Percentiles rank a stretch among this genome's conserved stretches.
Conservation (phyloP, 2,888 invertebrate genomes). For the Tubulanus polymorphus region DNA sequence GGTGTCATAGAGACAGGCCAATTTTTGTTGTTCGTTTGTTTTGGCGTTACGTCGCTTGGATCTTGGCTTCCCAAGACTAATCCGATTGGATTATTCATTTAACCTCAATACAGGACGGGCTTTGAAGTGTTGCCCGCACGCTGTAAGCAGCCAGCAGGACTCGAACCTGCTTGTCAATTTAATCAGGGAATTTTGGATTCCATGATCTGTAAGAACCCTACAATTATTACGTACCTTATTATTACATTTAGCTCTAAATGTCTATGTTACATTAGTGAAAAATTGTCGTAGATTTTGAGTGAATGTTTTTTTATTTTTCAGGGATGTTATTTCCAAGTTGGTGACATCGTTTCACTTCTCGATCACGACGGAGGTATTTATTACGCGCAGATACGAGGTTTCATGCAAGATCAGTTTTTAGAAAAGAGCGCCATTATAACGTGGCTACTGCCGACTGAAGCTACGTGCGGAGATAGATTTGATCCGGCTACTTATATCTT, state of each 20-base stretch:
- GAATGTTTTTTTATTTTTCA: constrained; percentile 23
- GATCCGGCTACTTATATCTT: constrained; percentile 85
- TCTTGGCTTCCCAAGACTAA: too few relatives aligned
- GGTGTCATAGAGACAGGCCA: too few relatives aligned
- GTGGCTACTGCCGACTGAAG: constrained; percentile 83
- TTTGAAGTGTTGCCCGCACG: too few relatives aligned
- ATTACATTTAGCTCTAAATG: too few relatives aligned
- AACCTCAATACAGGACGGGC: too few relatives aligned
- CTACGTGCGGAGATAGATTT: constrained; percentile 73
- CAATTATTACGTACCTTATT: too few relatives aligned
- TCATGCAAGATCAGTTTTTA: constrained; percentile 86
- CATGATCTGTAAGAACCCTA: not conserved
- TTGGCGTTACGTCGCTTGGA: too few relatives aligned
- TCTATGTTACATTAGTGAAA: not conserved
- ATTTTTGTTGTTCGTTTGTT: too few relatives aligned
- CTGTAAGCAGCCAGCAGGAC: too few relatives aligned
- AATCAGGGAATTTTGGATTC: too few relatives aligned
- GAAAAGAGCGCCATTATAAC: constrained; percentile 89
- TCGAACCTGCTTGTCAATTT: too few relatives aligned
- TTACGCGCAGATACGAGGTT: constrained; percentile 85
- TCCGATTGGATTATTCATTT: too few relatives aligned
- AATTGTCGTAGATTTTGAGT: not conserved
- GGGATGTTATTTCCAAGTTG: constrained; percentile 73
- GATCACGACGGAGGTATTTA: constrained; percentile 69
- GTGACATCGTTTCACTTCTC: constrained; percentile 82